Conservation (phyloP, 2,113 vertebrate genomes). For the Oryzias celebensis region DNA sequence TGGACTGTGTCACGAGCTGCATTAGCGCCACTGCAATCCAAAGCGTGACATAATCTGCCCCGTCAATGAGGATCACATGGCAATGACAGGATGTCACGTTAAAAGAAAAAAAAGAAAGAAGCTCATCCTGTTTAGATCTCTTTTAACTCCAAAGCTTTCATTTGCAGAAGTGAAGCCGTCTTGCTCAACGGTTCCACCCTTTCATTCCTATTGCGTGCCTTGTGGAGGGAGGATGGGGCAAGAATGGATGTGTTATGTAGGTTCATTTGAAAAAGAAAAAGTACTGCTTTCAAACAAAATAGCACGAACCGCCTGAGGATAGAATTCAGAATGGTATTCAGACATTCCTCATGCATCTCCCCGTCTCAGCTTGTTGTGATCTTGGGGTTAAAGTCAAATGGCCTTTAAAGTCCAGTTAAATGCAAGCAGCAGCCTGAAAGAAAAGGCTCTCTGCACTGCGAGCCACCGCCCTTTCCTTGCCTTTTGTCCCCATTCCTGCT, state of each 20-base stretch:
- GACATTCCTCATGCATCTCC: slow-evolving; percentile 3
- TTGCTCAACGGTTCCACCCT: slow-evolving; percentile 73
- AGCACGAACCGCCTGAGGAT: slow-evolving; percentile 46
- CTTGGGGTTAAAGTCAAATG: slow-evolving; percentile 39
- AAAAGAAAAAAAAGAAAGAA: slow-evolving; percentile 20
- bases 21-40: slow-evolving; percentile 63
- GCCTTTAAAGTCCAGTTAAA: slow-evolving; percentile 40
- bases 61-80: slow-evolving; percentile 60
- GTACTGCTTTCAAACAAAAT: slow-evolving; percentile 45
- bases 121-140: slow-evolving; percentile 17
- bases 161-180: slow-evolving; percentile 72
- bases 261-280: slow-evolving; percentile 32
- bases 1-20: slow-evolving; percentile 70
- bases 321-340: slow-evolving; percentile 32
- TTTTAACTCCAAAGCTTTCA: slow-evolving; percentile 16
- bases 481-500: slow-evolving; percentile 58
- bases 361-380: slow-evolving; percentile 9
- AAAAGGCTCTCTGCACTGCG: slow-evolving; percentile 31
- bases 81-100: slow-evolving; percentile 30
- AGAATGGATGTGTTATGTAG: slow-evolving; percentile 52
- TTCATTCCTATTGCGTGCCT: slow-evolving; percentile 62
- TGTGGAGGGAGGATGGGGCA: slow-evolving; percentile 55
- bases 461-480: slow-evolving; percentile 62
- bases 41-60: slow-evolving; percentile 61
- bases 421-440: slow-evolving; percentile 30